Base-by-base conservation (phyloP, 2,888 invertebrate genomes). In the Zhuqinia jingwanae region DNA sequence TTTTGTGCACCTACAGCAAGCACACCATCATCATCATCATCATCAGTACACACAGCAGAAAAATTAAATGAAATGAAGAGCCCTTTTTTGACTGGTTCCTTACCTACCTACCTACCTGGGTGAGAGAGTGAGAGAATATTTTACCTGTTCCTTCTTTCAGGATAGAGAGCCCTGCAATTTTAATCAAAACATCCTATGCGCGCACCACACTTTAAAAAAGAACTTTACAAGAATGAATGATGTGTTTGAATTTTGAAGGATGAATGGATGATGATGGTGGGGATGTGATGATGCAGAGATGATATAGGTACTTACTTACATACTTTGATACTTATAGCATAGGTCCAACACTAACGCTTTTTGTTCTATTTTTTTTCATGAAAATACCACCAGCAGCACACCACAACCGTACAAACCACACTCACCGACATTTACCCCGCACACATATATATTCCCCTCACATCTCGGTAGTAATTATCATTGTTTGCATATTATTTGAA, bases 401-500 rank as follows among this genome's bases (percentile, higher is more conserved):
- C 13, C 50, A 60, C 36, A n/a, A n/a, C n/a, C n/a, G n/a, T n/a
- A n/a, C n/a, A n/a, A n/a, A n/a, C n/a, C n/a, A 36, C 36, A 36
- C 36, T 36, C 36, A 36, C 36, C 36, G 36, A 36, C 36, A 36
- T 36, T 36, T 25, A 11, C 58, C 27, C 25, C 60, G 1, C 5
- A 60, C 65, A 30, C 36, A 6, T 1, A 60, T 56, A n/a, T n/a
- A n/a, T n/a, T n/a, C n/a, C n/a, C 60, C 11, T 17, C 6, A 2
- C 68, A 68, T 68, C 42, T 22, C 22, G 42, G 30, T 68, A 68
- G 45, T 20, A 68, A 68, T 68, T 47, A 68, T 68, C 68, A 68
- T 47, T 68, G 68, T 68, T 68, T 68, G 68, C 68, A 47, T 68
- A 45, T 68, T n/a, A n/a, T n/a, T n/a, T 68, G 22, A 20, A 68